Percentiles rank a stretch among this genome's conserved stretches.
phyloP scores from a whole-genome alignment of 1,140 invertebrate species.

The Pristionchus pacificus region DNA sequence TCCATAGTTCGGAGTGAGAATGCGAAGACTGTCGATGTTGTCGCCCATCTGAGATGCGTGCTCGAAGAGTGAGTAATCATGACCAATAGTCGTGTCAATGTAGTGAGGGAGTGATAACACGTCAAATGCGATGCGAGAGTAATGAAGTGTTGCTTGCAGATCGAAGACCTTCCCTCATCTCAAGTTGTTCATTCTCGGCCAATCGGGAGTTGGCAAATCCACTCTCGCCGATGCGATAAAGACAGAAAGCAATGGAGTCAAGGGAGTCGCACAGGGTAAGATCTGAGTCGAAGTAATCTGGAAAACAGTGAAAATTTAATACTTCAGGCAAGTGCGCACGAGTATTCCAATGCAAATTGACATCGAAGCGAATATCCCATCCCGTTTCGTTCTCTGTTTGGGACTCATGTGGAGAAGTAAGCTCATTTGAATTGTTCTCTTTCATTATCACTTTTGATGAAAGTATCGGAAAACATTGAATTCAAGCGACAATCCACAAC shows the following conservation, averaged over 20 bases:
- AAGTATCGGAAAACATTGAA: background rate
- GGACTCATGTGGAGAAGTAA: conserved; percentile 95
- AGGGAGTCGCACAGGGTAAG: background rate
- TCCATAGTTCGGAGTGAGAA: conserved; percentile 87
- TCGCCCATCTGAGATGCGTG: conserved; percentile 81
- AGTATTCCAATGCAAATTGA: conserved; percentile 82
- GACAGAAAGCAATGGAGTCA: conserved; percentile 38
- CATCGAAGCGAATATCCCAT: conserved; percentile 73
- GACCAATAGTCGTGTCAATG: background rate
- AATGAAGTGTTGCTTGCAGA: conserved; percentile 65
- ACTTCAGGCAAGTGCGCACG: conserved; percentile 94
- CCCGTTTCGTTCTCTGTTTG: conserved; percentile 93
- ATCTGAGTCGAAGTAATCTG: background rate
- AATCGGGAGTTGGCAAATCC: conserved; percentile 84
- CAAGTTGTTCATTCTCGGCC: conserved; percentile 95
- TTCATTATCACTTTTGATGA: no score
- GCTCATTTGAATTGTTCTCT: conserved; percentile 6
- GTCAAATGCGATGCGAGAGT: no score
- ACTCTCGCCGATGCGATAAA: conserved; percentile 69
- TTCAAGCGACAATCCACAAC: no score
- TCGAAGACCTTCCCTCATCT: conserved; percentile 87
- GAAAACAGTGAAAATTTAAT: conserved; percentile 63
- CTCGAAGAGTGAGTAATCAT: conserved; percentile 60
- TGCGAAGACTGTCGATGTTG: conserved; percentile 91
- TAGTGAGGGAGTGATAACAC: no score